phyloP scores from a whole-genome alignment of 2,113 vertebrate species.

The Nannobrachium achirus region DNA sequence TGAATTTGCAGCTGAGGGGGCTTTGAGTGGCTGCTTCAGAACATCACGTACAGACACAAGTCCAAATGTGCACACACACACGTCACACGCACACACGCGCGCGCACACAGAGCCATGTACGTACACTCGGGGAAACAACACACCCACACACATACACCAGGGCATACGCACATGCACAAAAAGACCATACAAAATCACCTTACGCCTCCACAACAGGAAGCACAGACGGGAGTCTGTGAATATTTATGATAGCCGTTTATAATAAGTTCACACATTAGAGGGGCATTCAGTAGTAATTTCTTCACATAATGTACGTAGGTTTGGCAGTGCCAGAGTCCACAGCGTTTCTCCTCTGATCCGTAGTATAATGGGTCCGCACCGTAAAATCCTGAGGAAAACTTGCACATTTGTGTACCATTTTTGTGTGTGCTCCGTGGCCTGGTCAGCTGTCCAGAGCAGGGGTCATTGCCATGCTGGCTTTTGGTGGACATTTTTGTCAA shows the following conservation, averaged over 20 bases:
- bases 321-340: slow-evolving; percentile 35
- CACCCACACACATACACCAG: slow-evolving; percentile 1
- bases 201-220: slow-evolving; percentile 69
- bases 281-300: background rate
- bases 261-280: slow-evolving; percentile 53
- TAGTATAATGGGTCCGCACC: slow-evolving; percentile 6
- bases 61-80: slow-evolving; percentile 50
- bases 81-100: slow-evolving; percentile 7
- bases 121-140: background rate
- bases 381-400: no score
- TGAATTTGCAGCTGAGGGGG: slow-evolving; percentile 45
- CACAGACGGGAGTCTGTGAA: slow-evolving; percentile 58
- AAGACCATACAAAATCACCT: slow-evolving; percentile 12
- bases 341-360: slow-evolving; percentile 43
- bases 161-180: slow-evolving; percentile 21
- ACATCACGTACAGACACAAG: slow-evolving; percentile 63
- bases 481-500: no score
- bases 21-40: slow-evolving; percentile 65
- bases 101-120: background rate
- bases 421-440: slow-evolving; percentile 20
- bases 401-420: no score
- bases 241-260: slow-evolving; percentile 60
- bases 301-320: slow-evolving; percentile 25
- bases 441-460: slow-evolving; percentile 34
- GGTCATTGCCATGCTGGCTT: no score